These are phyloP conservation scores for Cyprinodon diabolis DNA, from an alignment of 2,797 vertebrate species.

Conservation along the genomic window DNA sequence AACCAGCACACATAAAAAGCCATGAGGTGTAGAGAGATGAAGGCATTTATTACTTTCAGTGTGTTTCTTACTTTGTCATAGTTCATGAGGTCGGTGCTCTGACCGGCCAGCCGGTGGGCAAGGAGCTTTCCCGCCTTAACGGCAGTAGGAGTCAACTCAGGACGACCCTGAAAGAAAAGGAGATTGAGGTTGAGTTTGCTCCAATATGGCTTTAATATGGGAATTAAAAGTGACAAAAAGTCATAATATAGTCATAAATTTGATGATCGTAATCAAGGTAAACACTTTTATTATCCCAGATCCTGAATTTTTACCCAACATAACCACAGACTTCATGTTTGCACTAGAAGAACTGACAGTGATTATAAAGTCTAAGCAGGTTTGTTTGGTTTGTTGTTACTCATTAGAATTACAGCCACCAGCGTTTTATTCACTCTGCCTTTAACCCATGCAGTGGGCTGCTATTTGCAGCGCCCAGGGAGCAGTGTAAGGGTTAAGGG, in stretches of 20 bases:
- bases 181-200: neutral
- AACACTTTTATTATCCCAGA: neutral
- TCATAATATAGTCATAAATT: neutral
- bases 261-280: neutral
- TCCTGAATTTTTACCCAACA: neutral
- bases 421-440: too few relatives aligned
- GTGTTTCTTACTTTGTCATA: constrained; percentile 87
- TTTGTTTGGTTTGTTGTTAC: neutral
- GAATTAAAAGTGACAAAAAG: neutral
- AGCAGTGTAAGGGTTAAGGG: too few relatives aligned
- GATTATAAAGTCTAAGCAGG: neutral
- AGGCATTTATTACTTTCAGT: constrained; percentile 5
- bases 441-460: too few relatives aligned
- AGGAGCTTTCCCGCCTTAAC: constrained; percentile 91
- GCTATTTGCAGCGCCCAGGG: too few relatives aligned
- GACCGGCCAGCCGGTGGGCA: constrained; percentile 84
- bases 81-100: constrained; percentile 87
- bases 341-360: neutral
- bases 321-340: neutral
- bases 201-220: too few relatives aligned
- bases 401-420: too few relatives aligned
- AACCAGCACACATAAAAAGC: constrained; percentile 24
- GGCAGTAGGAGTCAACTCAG: constrained; percentile 93
- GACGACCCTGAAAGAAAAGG: constrained; percentile 84
- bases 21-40: constrained; percentile 26